Evolutionary conservation across 2,113 vertebrate genomes (phyloP), one percentile per base, ranked within the genome.

Genomic region (Leptocoma aspasia): DNA sequence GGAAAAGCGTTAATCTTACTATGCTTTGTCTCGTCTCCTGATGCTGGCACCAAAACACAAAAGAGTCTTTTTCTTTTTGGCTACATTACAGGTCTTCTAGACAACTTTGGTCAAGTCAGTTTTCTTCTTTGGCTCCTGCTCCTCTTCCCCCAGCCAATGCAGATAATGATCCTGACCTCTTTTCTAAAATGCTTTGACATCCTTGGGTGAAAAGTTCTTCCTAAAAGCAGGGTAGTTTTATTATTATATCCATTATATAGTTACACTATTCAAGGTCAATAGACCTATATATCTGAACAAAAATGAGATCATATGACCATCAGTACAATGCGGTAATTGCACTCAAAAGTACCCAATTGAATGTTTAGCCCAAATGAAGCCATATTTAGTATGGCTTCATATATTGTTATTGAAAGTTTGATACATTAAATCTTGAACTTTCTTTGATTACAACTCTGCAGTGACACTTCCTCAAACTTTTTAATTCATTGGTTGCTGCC

Each of bases 91-190:
- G 68, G 64, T 89, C 86, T 93, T 50, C 50, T 86, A 92, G 59
- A 59, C 17, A 77, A 50, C 91, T 92, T 96, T 66, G 96, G 96
- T 89, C 91, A 95, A 92, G 80, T 81, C 44, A 28, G 72, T 94
- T 94, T 94, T 86, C 92, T 96, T 93, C 70, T 70, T 78, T 83
- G 72, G 76, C 59, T 91, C 41, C 41, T 84, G 41, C n/a, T n/a
- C n/a, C n/a, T n/a, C n/a, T 78, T 96, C 24, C 54, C 8, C 47
- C 31, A 94, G 60, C 44, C 92, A 94, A 83, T 41, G 35, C 24
- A 75, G 82, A 92, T 95, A 97, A 97, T 97, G 91, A 95, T 92
- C 89, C 76, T 94, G 94, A 95, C 94, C 92, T 97, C 89, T 80
- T 97, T 97, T 95, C 86, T 89, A 86, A 96, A 96, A 94, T 81